Base-by-base conservation (phyloP, 2,888 invertebrate species). In the Cantharis lateralis region DNA sequence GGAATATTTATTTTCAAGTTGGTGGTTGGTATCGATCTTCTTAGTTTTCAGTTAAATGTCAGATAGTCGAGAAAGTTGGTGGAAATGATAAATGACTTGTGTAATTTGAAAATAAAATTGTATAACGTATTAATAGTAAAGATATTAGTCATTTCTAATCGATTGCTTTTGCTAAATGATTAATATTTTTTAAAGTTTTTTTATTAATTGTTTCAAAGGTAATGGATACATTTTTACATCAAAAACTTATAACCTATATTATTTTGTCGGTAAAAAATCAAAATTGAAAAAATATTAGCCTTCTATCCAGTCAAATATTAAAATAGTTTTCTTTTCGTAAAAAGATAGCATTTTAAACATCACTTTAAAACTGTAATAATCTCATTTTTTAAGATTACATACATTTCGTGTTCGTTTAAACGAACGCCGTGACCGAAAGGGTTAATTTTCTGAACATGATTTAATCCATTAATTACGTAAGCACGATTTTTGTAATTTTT, bases 101-200 rank as follows among this genome's bases (percentile, higher is more conserved):
- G 73, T 73, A 73, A 73, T 73, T 73, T 73, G 73, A 73, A 73
- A 73, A 73, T 73, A 73, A 73, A 73, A 73, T 68, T 73, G 68
- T 69, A 28, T 68, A 15, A 72, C 73, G 68, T 73, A 73, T 73
- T 73, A 73, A 73, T 73, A 73, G 26, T 24, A 62, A 62, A 72
- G 68, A 68, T 68, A 73, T 73, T 73, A 73, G 73, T 73, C 73
- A 73, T 28, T 73, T 73, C 73, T 62, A 73, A 15, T 68, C 68
- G 73, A 73, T 73, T 68, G 28, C 68, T 28, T 73, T 68, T 68
- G 68, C 28, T 69, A 73, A 68, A 66, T 66, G 73, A 73, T 73
- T 73, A 69, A 73, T 73, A 73, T 16, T 69, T 68, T 62, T 69
- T 16, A 62, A 73, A 73, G 62, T 48, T 48, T 48, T 48, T 48